phyloP scores from a whole-genome alignment of 2,797 vertebrate species.

The Lepilemur septentrionalis region DNA sequence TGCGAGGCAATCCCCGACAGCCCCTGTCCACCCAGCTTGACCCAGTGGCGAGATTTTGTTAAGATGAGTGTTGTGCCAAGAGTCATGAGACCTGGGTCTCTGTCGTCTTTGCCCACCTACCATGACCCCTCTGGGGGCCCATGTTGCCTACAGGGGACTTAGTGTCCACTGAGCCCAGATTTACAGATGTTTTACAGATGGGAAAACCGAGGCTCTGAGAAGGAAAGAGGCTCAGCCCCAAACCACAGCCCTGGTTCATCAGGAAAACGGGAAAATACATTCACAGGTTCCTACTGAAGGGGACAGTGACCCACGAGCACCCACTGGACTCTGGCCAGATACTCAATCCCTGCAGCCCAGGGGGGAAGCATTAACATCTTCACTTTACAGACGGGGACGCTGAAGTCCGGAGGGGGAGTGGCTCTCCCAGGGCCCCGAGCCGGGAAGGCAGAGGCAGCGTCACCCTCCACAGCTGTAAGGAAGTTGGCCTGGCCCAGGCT shows the following conservation, averaged over 20 bases:
- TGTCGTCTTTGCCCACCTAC: not conserved
- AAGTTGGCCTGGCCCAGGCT: rapidly evolving
- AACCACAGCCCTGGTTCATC: too few species aligned
- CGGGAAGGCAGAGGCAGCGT: not conserved
- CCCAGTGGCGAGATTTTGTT: not conserved
- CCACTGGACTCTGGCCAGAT: rapidly evolving
- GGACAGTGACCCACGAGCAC: rapidly evolving
- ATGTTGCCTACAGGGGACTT: rapidly evolving
- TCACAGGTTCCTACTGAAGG: rapidly evolving
- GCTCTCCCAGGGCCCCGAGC: rapidly evolving
- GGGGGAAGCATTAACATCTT: rapidly evolving
- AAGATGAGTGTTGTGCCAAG: not conserved
- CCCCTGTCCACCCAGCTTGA: not conserved
- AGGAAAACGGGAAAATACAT: not conserved
- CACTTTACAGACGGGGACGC: not conserved
- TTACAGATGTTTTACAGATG: not conserved
- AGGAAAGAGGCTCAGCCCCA: not conserved
- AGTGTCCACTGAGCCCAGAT: not conserved
- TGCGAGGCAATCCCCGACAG: rapidly evolving
- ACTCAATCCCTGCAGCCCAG: not conserved
- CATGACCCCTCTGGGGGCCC: not conserved
- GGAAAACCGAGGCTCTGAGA: not conserved
- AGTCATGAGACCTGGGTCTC: not conserved
- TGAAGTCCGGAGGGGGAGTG: not conserved
- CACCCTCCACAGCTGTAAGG: not conserved